Base-by-base conservation (phyloP, 2,113 vertebrate species). In the Machaerirhynchus nigripectus region DNA sequence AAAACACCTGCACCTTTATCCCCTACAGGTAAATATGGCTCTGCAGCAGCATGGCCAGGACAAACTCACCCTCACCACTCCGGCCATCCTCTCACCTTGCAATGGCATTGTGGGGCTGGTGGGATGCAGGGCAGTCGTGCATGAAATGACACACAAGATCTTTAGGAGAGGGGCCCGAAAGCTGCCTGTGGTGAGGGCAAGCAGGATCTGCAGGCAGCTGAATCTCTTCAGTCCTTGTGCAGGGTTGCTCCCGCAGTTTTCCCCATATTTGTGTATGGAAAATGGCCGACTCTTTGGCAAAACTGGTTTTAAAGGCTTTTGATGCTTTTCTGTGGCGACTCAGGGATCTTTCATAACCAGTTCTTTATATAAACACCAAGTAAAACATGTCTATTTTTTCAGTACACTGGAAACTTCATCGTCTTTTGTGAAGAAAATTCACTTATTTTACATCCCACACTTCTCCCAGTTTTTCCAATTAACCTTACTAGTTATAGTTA, bases 401-500 rank as follows among this genome's bases (percentile, higher is more conserved):
- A 61, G 13, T 31, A 35, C 1, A 2, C 42, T 61, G 56, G 22
- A 81, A 78, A 56, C n/a, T n/a, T 53, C 30, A 31, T 40, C 40
- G 61, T 35, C 31, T 93, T 84, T 75, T 59, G 9, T 35, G 69
- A 81, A 70, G 47, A 57, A 97, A 90, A 67, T 31, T 4, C 60
- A 64, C 42, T 46, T 92, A n/a, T 80, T 87, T 91, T 63, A 17
- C 47, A 84, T 21, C 22, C 49, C 83, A 93, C 78, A 27, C 14
- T 94, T 91, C 85, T 95, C 71, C 90, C 60, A 90, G 30, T 90
- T 95, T 96, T 93, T 69, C 67, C 70, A 96, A 70, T 95, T 97
- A 97, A 80, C 80, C 82, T 95, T 61, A 84, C 76, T 92, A 95
- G 63, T 96, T 93, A 93, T 90, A 90, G 76, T 95, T 94, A 86